Percentiles rank a stretch among this genome's conserved stretches.
phyloP scores from a whole-genome alignment of 2,888 invertebrate species.

The Nycteola revayana region DNA sequence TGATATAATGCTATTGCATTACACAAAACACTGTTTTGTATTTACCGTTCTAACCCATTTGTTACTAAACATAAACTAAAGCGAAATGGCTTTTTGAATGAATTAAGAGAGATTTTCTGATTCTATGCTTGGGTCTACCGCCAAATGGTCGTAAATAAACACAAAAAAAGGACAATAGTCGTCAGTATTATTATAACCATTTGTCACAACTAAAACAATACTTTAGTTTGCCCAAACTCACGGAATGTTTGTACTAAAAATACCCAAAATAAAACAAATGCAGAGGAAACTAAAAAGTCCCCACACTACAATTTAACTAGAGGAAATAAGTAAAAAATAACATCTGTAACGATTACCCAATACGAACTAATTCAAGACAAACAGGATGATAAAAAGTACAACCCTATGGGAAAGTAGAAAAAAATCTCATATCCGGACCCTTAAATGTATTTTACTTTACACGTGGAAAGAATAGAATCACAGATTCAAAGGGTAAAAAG shows the following conservation, averaged over 20 bases:
- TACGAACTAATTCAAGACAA: slow-evolving; percentile 54
- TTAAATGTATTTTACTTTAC: slow-evolving; percentile 45
- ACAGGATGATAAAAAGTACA: slow-evolving; percentile 62
- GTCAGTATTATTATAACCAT: too few species aligned
- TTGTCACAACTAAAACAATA: slow-evolving; percentile 6
- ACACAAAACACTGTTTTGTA: slow-evolving; percentile 15
- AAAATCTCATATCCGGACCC: slow-evolving; percentile 54
- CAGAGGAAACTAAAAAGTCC: slow-evolving; percentile 57
- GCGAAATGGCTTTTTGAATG: too few species aligned
- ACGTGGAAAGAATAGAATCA: slow-evolving; percentile 11
- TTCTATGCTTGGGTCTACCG: too few species aligned
- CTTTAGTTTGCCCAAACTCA: slow-evolving; percentile 3
- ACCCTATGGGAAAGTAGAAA: slow-evolving; percentile 55
- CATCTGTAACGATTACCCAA: slow-evolving; percentile 57
- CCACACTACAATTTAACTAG: too few species aligned
- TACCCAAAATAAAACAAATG: slow-evolving; percentile 34
- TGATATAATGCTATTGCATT: slow-evolving; percentile 27
- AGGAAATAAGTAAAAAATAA: slow-evolving; percentile 39
- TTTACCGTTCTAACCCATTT: slow-evolving; percentile 13
- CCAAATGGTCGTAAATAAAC: too few species aligned
- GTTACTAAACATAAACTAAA: too few species aligned
- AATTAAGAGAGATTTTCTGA: too few species aligned
- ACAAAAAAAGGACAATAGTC: too few species aligned
- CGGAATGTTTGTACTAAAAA: slow-evolving; percentile 14
- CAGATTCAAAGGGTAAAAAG: neutral